Base-by-base conservation (phyloP, 1,140 invertebrate species). In the Drosophila orena region DNA sequence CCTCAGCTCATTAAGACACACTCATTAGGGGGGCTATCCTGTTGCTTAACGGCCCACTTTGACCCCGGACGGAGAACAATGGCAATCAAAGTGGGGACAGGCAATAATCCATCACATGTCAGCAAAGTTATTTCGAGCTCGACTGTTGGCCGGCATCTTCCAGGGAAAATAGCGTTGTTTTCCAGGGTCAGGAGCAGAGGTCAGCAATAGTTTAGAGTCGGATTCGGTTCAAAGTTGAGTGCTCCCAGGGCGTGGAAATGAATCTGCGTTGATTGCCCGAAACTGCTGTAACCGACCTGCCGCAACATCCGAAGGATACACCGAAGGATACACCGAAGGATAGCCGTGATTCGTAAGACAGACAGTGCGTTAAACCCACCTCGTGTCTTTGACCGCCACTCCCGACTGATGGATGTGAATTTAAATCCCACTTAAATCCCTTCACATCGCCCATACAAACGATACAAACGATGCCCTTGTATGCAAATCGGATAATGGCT, bases 181-280 rank as follows among this genome's bases (percentile, higher is more conserved):
- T 15, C 37, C 14, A 52, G 37, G 75, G 52, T 79, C 64, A 84
- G 49, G 15, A 30, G 2, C 30, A 62, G 58, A 52, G 80, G 80
- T 83, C 79, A 75, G 20, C 42, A 42, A 40, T 59, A 70, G 58
- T 62, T 40, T 53, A 24, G 40, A 54, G 27, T 20, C 27, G 42
- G 1, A 43, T 60, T 69, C 61, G 49, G 80, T 84, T 84, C 81
- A 84, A 84, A 84, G 80, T 84, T 84, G 71, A 84, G 71, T 61
- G 80, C 40, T 30, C 78, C 12, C 30, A 44, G 52, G 7, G 8
- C 47, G 50, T 49, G 53, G 20, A 56, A 38, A 57, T 62, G 59
- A 76, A 79, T 70, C 59, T 46, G 38, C 61, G 61, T 20, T 69
- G 53, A 81, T 62, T 73, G 44, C 59, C 50, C 6, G 43, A 56